Conservation (phyloP, 37 sponge, comb jelly and placozoan genomes). For the Oopsacas minuta region DNA sequence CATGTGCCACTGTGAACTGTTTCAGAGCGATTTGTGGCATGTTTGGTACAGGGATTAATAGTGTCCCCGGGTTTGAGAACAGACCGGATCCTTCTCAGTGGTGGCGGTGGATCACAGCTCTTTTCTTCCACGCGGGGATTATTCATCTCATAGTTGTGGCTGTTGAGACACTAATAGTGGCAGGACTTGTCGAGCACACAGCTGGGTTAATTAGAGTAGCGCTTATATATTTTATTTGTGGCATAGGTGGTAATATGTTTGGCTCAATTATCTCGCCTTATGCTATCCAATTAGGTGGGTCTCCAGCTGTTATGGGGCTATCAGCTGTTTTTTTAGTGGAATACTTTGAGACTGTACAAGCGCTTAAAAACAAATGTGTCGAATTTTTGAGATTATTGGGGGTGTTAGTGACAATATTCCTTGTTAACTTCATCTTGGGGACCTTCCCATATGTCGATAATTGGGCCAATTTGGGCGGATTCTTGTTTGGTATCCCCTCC, state of each 20-base stretch:
- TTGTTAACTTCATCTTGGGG: conserved; percentile 34
- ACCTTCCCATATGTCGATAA: conserved; percentile 87
- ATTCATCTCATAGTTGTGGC: conserved; percentile 54
- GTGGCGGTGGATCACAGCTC: conserved; percentile 63
- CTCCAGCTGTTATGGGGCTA: conserved; percentile 73
- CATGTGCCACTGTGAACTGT: conserved; percentile 68
- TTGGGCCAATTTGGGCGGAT: conserved; percentile 67
- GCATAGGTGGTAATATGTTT: conserved; percentile 81
- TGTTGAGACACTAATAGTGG: conserved; percentile 63
- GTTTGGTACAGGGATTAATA: conserved; percentile 36
- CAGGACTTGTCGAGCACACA: conserved; percentile 77
- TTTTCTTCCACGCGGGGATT: conserved; percentile 73
- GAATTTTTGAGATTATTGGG: conserved; percentile 59
- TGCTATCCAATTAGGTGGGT: conserved; percentile 58
- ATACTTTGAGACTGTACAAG: conserved; percentile 80
- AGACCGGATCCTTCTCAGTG: conserved; percentile 55
- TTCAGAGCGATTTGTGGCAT: conserved; percentile 71
- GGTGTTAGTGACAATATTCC: conserved; percentile 40
- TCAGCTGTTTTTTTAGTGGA: conserved; percentile 79
- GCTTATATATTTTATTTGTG: conserved; percentile 77
- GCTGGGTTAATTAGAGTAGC: conserved; percentile 78
- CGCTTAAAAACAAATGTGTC: conserved; percentile 47
- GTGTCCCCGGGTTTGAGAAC: not conserved
- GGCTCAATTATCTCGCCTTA: conserved; percentile 84
- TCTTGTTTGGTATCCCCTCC: conserved; percentile 68